Evolutionary conservation across 35 echinoderm and acorn worm genomes (phyloP).

Genomic region (Apostichopus californicus): DNA sequence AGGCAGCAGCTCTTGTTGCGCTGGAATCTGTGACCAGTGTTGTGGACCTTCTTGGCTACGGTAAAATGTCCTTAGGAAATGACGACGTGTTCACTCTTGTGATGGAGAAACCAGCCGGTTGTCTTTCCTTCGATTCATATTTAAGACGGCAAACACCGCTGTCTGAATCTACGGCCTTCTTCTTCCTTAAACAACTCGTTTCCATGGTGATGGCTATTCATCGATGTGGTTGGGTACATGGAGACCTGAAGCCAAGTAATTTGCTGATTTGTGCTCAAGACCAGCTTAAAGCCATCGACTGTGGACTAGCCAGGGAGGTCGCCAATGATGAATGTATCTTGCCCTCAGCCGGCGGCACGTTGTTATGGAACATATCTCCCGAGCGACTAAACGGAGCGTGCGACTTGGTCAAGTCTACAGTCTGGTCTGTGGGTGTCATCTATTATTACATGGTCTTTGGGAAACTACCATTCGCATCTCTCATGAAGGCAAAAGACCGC

Average conservation of each 20-base stretch:
- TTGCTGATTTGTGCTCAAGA: constrained; percentile 5
- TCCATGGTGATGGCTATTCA: constrained; percentile 17
- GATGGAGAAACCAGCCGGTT: constrained; percentile 3
- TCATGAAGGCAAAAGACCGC: not conserved
- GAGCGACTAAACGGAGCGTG: not conserved
- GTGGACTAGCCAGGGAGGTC: not conserved
- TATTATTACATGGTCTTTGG: constrained; percentile 47
- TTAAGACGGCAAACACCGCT: not conserved
- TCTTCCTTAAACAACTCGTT: constrained; percentile 17
- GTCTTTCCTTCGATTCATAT: not conserved
- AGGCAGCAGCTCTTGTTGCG: not conserved
- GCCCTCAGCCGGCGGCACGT: not conserved
- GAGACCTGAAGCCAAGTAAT: constrained; percentile 16
- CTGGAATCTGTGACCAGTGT: constrained; percentile 3
- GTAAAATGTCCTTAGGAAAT: not conserved
- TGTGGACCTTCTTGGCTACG: not conserved
- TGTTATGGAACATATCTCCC: constrained; percentile 23
- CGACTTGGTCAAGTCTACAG: constrained; percentile 46
- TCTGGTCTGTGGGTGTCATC: constrained; percentile 40
- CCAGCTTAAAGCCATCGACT: constrained; percentile 11
- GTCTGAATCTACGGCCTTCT: not conserved
- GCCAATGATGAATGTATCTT: constrained; percentile 6
- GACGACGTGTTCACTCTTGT: constrained; percentile 2
- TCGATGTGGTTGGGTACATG: constrained; percentile 10
- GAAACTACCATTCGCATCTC: not conserved